These are phyloP conservation scores for Girardinichthys multiradiatus DNA, from an alignment of 2,113 vertebrate species.

Conservation along the genomic window DNA sequence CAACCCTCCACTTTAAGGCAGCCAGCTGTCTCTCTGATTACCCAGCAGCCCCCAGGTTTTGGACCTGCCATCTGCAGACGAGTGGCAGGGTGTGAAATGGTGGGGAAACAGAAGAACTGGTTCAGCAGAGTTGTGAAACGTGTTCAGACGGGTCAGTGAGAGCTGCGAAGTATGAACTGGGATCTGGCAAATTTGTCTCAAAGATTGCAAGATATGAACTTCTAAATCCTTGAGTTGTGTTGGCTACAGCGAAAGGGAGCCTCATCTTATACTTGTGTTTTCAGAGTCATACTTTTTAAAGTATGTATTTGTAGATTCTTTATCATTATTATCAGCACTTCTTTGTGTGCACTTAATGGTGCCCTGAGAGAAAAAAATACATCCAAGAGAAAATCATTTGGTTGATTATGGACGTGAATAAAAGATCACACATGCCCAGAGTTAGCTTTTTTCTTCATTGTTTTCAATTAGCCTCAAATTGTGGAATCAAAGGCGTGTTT, in stretches of 20 bases:
- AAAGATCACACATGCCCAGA: constrained; percentile 65
- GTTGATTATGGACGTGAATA: constrained; percentile 69
- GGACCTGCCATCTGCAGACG: constrained; percentile 61
- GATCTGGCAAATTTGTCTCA: constrained; percentile 28
- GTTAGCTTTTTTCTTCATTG: constrained; percentile 70
- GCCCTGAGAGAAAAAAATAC: constrained; percentile 64
- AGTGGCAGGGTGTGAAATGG: constrained; percentile 47
- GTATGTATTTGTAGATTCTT: constrained; percentile 40
- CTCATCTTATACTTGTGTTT: constrained; percentile 29
- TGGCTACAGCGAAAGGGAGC: neutral
- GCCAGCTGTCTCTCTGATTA: constrained; percentile 64
- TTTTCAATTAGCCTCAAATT: constrained; percentile 76
- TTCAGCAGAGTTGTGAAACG: constrained; percentile 69
- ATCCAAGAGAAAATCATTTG: constrained; percentile 60
- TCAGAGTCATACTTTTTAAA: constrained; percentile 8
- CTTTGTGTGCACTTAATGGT: constrained; percentile 55
- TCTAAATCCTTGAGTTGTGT: neutral
- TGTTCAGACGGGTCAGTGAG: constrained; percentile 70
- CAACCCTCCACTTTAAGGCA: constrained; percentile 21
- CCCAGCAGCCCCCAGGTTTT: constrained; percentile 71
- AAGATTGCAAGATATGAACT: constrained; percentile 20
- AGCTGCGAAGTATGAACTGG: constrained; percentile 32
- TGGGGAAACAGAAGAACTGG: constrained; percentile 64
- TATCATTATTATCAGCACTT: constrained; percentile 49
- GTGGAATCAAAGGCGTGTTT: constrained; percentile 69